Evolutionary conservation across 2,888 invertebrate species (phyloP), one percentile per base, ranked within the genome.

Genomic region (Allygus modestus): DNA sequence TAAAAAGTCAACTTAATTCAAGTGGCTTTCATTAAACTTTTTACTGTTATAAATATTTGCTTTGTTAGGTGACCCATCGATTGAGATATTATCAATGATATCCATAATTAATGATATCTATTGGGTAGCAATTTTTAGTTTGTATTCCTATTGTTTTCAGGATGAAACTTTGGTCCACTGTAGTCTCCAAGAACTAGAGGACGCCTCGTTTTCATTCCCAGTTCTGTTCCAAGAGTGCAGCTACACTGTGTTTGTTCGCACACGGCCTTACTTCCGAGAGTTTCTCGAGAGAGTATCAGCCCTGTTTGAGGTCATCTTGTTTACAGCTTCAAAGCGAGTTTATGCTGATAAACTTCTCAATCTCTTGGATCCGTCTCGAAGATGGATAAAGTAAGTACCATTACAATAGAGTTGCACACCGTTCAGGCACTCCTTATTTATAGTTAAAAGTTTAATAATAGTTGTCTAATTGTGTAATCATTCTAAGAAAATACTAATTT

Each of bases 111-210:
- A n/a, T n/a, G n/a, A n/a, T n/a, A n/a, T n/a, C n/a, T n/a, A n/a
- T n/a, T n/a, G n/a, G n/a, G n/a, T n/a, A n/a, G n/a, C n/a, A n/a
- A n/a, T n/a, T n/a, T n/a, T n/a, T n/a, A n/a, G n/a, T n/a, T n/a
- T n/a, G n/a, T 46, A 9, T 46, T 15, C 46, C 4, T 46, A 2
- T 15, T 46, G 12, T 31, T 86, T 82, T n/a, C 89, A 95, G 94
- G 98, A 99, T 90, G 98, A 99, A 91, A 99, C 98, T 0, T 91
- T 99, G 88, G 98, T 98, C 1, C 98, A 98, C 90, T 98, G 98
- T 90, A 97, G 97, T 88, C 92, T 98, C 1, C 96, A 97, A 88
- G 97, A 97, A 91, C 91, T 98, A 84, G 95, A 96, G 0, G 98
- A 98, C 90, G 98, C 98, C 0, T 96, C 97, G 88, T 97, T 98